Evolutionary conservation across 2,113 vertebrate species (phyloP), one percentile per base, ranked within the genome.

Genomic region (Myrmophylax atrothorax): DNA sequence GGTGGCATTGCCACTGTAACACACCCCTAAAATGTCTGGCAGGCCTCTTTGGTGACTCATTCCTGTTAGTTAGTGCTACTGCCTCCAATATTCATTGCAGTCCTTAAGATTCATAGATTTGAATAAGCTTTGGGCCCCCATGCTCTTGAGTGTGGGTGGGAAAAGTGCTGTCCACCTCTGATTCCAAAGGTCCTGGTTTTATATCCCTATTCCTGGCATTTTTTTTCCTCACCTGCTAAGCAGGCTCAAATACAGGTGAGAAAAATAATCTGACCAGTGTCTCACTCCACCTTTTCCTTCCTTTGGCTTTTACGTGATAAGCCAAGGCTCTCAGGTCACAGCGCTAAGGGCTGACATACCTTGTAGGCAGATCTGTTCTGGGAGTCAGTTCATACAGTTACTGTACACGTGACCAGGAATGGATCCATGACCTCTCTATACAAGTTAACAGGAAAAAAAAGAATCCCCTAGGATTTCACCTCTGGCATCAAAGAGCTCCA

Each of bases 161-260:
- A 77, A 40, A 74, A 49, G 37, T 3, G 6, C 13, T 18, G 15
- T 35, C 33, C 20, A 16, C 37, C 38, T 18, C 33, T 35, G 53
- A 5, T 31, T n/a, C 63, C n/a, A 18, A 14, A 81, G 17, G 12
- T 44, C 46, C 28, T 90, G 24, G 10, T 42, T 63, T 73, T 42
- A 6, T 33, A 3, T 2, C 33, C 29, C 5, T 12, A 3, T 7
- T 33, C 47, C 1, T 19, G 38, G 38, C 14, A 19, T 8, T n/a
- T 59, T 8, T 53, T 70, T 60, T 37, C 9, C 19, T 52, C 44
- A 55, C 19, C 31, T 64, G 12, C 15, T 10, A 14, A 31, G 46
- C 14, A 42, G 38, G 13, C 5, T 50, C 25, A 28, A 59, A 76
- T 8, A 46, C 16, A 55, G 14, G 25, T 52, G 50, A 52, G 25